A percentile compares a stretch with the other conserved stretches of the same genome.
phyloP scores from a whole-genome alignment of 2,797 vertebrate genomes.

The Myotis pilosus region DNA sequence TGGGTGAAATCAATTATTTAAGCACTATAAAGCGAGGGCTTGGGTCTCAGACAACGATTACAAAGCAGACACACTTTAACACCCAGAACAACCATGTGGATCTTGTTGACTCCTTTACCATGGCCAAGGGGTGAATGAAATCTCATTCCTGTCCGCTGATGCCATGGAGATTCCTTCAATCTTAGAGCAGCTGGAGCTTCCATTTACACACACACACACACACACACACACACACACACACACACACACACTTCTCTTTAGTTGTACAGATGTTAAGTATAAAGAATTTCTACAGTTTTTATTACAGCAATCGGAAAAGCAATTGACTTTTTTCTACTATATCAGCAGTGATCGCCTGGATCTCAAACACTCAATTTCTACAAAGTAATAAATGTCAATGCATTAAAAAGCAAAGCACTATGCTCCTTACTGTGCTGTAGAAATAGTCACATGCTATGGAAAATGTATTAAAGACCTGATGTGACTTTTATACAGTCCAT shows the following conservation, averaged over 20 bases:
- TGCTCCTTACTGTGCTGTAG: neutral
- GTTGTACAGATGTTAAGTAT: conserved; percentile 75
- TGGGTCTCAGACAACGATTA: conserved; percentile 81
- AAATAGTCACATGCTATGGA: conserved; percentile 16
- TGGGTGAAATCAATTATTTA: conserved; percentile 87
- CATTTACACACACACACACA: conserved; percentile 50
- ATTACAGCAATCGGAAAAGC: conserved; percentile 61
- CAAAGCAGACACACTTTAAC: conserved; percentile 82
- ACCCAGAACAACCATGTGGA: conserved; percentile 86
- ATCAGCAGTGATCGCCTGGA: neutral
- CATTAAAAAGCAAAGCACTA: conserved; percentile 42
- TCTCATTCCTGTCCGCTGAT: conserved; percentile 84
- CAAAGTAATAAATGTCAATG: conserved; percentile 40
- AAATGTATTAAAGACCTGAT: neutral
- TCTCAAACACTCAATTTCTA: conserved; percentile 57
- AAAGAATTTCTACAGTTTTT: conserved; percentile 57
- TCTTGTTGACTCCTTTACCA: conserved; percentile 81
- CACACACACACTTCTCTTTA: neutral
- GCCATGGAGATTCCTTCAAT: conserved; percentile 81
- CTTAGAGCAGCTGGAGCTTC: conserved; percentile 81
- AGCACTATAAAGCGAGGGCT: conserved; percentile 80
- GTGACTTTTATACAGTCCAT: conserved; percentile 29
- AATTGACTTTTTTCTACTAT: conserved; percentile 13
- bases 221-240: neutral
- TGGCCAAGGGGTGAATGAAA: conserved; percentile 84